These are phyloP conservation scores for Rachycentron canadum DNA, from an alignment of 2,797 vertebrate genomes.

Conservation along the genomic window DNA sequence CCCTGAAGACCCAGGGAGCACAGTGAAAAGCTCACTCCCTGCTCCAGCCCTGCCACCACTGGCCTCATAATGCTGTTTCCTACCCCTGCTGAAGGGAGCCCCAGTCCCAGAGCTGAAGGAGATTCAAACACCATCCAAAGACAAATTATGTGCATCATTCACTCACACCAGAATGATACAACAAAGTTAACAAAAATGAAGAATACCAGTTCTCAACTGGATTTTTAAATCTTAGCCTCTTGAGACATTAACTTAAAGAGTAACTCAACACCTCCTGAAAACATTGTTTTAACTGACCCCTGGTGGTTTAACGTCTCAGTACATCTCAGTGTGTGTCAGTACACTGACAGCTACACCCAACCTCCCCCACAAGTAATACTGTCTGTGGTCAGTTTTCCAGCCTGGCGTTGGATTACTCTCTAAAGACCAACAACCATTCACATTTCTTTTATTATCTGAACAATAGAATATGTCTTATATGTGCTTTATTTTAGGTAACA, in stretches of 20 bases:
- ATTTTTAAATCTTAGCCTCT: neutral
- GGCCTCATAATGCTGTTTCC: constrained; percentile 32
- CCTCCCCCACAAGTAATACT: too few relatives aligned
- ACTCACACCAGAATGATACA: neutral
- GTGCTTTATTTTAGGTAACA: constrained; percentile 8
- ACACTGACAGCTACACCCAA: neutral
- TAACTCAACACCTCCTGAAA: neutral
- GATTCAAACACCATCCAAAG: constrained; percentile 31
- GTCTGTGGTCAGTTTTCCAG: neutral
- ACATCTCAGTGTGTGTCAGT: neutral
- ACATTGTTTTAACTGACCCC: neutral
- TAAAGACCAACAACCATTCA: neutral
- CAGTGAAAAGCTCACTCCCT: constrained; percentile 9
- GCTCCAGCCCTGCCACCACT: neutral
- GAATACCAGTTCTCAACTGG: too few relatives aligned
- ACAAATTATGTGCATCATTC: constrained; percentile 25
- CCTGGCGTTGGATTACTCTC: constrained; percentile 19
- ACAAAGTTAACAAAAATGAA: neutral
- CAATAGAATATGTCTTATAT: neutral
- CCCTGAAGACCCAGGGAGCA: constrained; percentile 17
- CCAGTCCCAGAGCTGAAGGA: constrained; percentile 29
- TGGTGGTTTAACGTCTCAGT: neutral
- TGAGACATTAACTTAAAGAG: too few relatives aligned
- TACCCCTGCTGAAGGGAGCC: constrained; percentile 43
- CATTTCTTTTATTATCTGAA: neutral